Evolutionary conservation across 2,797 vertebrate genomes (phyloP).

Genomic region (Anabacerthia variegaticeps): DNA sequence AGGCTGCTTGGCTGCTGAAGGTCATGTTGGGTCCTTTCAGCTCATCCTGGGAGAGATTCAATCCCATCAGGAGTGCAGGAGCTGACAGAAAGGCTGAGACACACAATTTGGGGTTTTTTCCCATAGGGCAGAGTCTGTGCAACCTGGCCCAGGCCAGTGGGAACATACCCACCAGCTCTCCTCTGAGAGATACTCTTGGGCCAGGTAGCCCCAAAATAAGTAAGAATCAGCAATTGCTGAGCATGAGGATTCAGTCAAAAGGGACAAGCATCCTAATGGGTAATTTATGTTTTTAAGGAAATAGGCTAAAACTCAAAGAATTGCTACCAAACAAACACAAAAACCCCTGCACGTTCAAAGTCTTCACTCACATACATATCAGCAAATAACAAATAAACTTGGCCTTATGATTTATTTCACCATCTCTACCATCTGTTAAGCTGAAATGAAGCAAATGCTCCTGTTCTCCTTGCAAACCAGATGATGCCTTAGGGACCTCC

Average conservation of each 20-base stretch:
- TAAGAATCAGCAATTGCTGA: neutral
- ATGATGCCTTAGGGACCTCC: neutral
- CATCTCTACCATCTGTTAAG: neutral
- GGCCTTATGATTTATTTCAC: neutral
- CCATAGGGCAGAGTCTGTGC: neutral
- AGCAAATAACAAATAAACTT: neutral
- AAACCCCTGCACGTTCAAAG: neutral
- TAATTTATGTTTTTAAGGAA: neutral
- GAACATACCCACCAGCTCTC: fast-evolving
- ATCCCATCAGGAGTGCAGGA: fast-evolving
- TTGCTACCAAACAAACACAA: neutral
- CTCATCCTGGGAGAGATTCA: neutral
- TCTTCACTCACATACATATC: neutral
- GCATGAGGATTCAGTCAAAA: neutral
- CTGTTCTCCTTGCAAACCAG: neutral
- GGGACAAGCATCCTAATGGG: neutral
- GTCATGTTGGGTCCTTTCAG: fast-evolving
- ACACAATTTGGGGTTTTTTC: fast-evolving
- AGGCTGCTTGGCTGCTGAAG: neutral
- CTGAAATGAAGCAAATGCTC: neutral
- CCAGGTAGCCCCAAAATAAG: neutral
- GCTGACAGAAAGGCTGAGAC: neutral
- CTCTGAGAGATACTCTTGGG: fast-evolving
- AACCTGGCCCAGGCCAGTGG: fast-evolving
- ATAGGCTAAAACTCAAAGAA: neutral